Evolutionary conservation across 37 sponge, comb jelly and placozoan species (phyloP).

Genomic region (Ianthella basta): DNA sequence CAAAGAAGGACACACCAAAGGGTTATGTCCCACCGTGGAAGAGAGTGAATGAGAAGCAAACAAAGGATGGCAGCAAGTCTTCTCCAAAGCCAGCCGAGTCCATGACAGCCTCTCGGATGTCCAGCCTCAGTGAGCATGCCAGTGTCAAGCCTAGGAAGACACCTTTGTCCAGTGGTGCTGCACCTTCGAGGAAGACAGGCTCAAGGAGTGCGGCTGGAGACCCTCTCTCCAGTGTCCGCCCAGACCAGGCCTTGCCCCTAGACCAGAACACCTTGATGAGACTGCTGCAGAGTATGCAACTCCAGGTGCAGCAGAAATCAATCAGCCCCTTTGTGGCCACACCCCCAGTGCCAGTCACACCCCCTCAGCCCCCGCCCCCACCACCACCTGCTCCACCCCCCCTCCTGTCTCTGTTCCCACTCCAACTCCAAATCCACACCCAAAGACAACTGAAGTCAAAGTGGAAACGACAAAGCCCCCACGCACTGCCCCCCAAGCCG

Average conservation of each 20-base stretch:
- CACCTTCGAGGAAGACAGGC: neutral
- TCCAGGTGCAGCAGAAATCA: conserved; percentile 3
- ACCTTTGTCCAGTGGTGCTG: neutral
- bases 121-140: neutral
- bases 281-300: neutral
- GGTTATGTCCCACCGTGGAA: conserved; percentile 28
- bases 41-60: neutral
- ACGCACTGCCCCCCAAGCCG: neutral
- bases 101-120: neutral
- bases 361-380: conserved; percentile 34
- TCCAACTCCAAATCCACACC: neutral
- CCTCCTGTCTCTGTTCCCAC: conserved; percentile 40
- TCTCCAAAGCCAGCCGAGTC: neutral
- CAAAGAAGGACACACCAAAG: conserved; percentile 2
- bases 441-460: neutral
- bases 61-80: neutral
- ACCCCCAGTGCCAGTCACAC: neutral
- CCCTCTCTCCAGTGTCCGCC: neutral
- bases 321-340: neutral
- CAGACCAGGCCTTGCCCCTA: conserved; percentile 12
- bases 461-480: too few species aligned
- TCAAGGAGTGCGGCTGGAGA: neutral
- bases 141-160: conserved; percentile 16
- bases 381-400: conserved; percentile 30
- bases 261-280: conserved; percentile 18